Evolutionary conservation across 2,888 invertebrate species (phyloP).

Genomic region (Panzeria rudis): DNA sequence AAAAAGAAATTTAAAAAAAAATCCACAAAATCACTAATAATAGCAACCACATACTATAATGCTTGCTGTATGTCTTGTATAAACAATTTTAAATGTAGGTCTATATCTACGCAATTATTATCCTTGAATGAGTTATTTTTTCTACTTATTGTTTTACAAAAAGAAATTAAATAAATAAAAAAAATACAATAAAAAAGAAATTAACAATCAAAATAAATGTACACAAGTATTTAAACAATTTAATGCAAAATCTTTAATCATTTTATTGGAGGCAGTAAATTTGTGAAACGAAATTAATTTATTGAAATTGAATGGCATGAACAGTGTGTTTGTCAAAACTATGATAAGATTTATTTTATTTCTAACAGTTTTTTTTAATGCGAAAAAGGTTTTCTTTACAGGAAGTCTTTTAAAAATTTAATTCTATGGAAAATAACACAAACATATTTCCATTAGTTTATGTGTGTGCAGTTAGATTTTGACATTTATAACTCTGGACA

Average conservation of each 20-base stretch:
- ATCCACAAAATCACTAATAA: slow-evolving; percentile 11
- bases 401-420: no score
- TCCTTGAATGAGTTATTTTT: slow-evolving; percentile 79
- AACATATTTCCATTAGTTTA: no score
- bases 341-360: background rate
- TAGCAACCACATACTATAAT: slow-evolving; percentile 7
- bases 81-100: slow-evolving; percentile 82
- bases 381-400: no score
- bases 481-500: no score
- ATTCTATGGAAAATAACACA: no score
- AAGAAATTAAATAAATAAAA: slow-evolving; percentile 49
- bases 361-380: background rate
- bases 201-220: slow-evolving; percentile 60
- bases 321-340: background rate
- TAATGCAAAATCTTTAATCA: slow-evolving; percentile 34
- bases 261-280: slow-evolving; percentile 33
- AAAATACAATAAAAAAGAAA: slow-evolving; percentile 51
- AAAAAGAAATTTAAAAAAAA: slow-evolving; percentile 20
- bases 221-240: slow-evolving; percentile 65
- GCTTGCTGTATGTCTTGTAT: slow-evolving; percentile 63
- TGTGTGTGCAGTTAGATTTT: no score
- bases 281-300: slow-evolving; percentile 7
- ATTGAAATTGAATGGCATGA: background rate
- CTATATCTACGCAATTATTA: slow-evolving; percentile 82
- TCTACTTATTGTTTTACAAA: slow-evolving; percentile 31